Base-by-base conservation (phyloP, 2,113 vertebrate genomes). In the Ptychochromis oligacanthus region DNA sequence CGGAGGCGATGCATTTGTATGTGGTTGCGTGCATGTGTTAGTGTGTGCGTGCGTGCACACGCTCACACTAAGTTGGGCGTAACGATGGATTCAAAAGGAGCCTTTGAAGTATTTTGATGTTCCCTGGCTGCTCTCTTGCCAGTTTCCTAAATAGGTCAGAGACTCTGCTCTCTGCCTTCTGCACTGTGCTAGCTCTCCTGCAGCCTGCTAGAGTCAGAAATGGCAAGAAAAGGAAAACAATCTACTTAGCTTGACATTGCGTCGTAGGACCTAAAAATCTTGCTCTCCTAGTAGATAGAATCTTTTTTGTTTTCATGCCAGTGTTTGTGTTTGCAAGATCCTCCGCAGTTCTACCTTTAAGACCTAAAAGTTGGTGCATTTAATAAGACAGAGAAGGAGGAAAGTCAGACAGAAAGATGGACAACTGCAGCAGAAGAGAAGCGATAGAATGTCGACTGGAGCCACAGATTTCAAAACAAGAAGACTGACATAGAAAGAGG, bases 81-180 rank as follows among this genome's bases (percentile, higher is more conserved):
- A 95, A 95, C 88, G 87, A 94, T 89, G 87, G 89, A 94, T 95
- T 95, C 91, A 94, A 93, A 95, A 90, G 87, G 87, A 94, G 86
- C 91, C 94, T 95, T 96, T 96, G 94, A 96, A 95, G 95, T 94
- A 94, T 94, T 95, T 94, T 95, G 92, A 96, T 95, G 94, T 95
- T 95, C 90, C 89, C 93, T 93, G 93, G 90, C 92, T 91, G 87
- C 93, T 94, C 94, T 94, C 93, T 95, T 94, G 94, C 93, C 94
- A 95, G 94, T 91, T 93, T 96, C 92, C 93, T 94, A 96, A 95
- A 94, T 95, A 96, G 95, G 96, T 96, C 96, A 96, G 90, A 95
- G 92, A 86, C 92, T 94, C 89, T 93, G 93, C 90, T 93, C 93
- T 91, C 92, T 93, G 88, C 85, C 87, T 87, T 85, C 87, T 93